A percentile compares a stretch with the other conserved stretches of the same genome.
Evolutionary conservation across 2,797 vertebrate genomes (phyloP).

Genomic region (Pampus argenteus): DNA sequence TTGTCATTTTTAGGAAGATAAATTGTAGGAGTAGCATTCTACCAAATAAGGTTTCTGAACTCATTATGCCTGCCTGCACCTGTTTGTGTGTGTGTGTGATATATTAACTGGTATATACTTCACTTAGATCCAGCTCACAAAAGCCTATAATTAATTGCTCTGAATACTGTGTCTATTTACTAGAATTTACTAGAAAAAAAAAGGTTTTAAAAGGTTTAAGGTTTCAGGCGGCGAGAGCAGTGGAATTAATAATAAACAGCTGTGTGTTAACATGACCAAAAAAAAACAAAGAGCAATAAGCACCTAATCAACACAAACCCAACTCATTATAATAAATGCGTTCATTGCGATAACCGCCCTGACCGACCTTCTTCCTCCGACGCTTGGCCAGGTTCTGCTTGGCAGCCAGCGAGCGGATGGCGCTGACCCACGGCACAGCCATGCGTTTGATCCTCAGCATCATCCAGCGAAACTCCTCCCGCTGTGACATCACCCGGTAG

Average conservation of each 20-base stretch:
- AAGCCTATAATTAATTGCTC: neutral
- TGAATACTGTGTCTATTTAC: neutral
- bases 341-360: neutral
- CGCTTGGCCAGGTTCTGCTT: constrained; percentile 93
- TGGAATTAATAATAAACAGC: neutral
- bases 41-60: constrained; percentile 1
- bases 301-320: neutral
- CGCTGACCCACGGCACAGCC: constrained; percentile 95
- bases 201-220: no score
- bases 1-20: neutral
- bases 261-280: neutral
- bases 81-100: no score
- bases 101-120: no score
- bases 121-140: neutral
- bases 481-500: constrained; percentile 93
- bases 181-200: neutral
- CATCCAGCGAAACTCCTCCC: constrained; percentile 99
- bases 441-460: constrained; percentile 95
- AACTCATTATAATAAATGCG: neutral
- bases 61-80: neutral
- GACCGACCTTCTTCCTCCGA: constrained; percentile 92
- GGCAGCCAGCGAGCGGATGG: constrained; percentile 91
- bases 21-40: neutral
- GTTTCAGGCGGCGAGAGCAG: neutral
- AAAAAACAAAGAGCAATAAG: neutral